Evolutionary conservation across 1,140 invertebrate genomes (phyloP).

Genomic region (Zaprionus inermis): DNA sequence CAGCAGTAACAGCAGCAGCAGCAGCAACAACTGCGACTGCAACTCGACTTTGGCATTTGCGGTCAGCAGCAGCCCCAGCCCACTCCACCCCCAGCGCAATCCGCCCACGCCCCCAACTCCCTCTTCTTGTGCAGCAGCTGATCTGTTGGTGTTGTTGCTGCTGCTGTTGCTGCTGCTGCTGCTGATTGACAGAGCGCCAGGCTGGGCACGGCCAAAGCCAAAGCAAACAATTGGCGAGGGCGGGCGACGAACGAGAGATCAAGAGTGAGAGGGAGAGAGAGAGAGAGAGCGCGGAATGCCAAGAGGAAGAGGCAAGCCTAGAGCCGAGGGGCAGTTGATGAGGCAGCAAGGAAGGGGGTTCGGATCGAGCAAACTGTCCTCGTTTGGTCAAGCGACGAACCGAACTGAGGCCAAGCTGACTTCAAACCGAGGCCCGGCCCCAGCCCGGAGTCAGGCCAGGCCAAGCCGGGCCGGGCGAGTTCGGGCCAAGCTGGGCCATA

Average conservation of each 20-base stretch:
- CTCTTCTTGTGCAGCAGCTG: slow-evolving; percentile 19
- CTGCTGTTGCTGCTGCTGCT: slow-evolving; percentile 15
- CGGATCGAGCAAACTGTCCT: slow-evolving; percentile 60
- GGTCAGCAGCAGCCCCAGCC: slow-evolving; percentile 46
- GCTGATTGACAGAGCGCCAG: slow-evolving; percentile 63
- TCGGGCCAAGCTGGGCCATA: slow-evolving; percentile 52
- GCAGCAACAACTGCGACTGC: background rate
- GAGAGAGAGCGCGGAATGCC: background rate
- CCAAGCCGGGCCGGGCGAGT: background rate
- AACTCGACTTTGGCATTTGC: slow-evolving; percentile 56
- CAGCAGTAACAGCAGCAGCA: slow-evolving; percentile 29
- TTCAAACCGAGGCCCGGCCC: background rate
- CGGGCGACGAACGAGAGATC: background rate
- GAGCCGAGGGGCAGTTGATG: no score
- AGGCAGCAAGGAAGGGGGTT: background rate
- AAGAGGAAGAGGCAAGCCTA: no score
- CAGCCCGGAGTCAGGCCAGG: background rate
- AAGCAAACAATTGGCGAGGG: slow-evolving; percentile 53
- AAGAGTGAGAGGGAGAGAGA: background rate
- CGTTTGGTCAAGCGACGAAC: slow-evolving; percentile 56
- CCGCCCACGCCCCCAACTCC: slow-evolving; percentile 21
- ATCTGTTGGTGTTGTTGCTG: background rate
- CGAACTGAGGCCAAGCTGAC: background rate
- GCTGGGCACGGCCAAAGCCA: slow-evolving; percentile 57
- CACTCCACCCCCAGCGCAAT: background rate